Base-by-base conservation (phyloP, 2,113 vertebrate genomes). In the Oryzias javanicus region DNA sequence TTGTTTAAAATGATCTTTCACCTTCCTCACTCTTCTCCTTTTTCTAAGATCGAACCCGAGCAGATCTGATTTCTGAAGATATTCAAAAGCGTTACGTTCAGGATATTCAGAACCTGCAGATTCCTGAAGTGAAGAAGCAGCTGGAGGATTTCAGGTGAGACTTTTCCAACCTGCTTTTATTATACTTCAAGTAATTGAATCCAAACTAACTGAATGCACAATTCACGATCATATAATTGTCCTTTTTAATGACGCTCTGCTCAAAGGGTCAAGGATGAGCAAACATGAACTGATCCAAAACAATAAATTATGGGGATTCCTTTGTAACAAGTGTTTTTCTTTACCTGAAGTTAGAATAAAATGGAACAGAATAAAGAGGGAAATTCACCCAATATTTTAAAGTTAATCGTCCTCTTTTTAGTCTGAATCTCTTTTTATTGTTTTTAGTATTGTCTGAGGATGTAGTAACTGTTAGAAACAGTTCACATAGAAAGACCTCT, bases 71-170 rank as follows among this genome's bases (percentile, higher is more conserved):
- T 41, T 20, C 86, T 0, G 95, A 96, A 19, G 95, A 96, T 0
- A 14, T 5, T 19, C 93, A 94, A 78, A 90, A 48, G 42, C 88
- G 86, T 1, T 92, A 25, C 0, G 73, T 80, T 29, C 79, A 70
- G 20, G 94, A 94, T 0, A 71, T 94, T 46, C 92, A 93, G 60
- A 55, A 13, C 4, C 4, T 60, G 46, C 93, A 92, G 84, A 61
- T 76, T 15, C 6, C 13, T 0, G 82, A 91, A 8, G 82, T 96
- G 64, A 47, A 63, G 56, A 88, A 83, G 42, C 95, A 95, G 88
- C 90, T 96, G 44, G 93, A 95, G 0, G 94, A 96, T 78, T 96
- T 95, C 82, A 92, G 92, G 90, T 93, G 42, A 81, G 66, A 24
- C 5, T 44, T 5, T 48, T 12, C 1, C 5, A 5, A 6, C 42